Percentiles rank a stretch among this genome's conserved stretches.
These are phyloP conservation scores for Ceratoteleas bidentatus DNA, from an alignment of 1,140 invertebrate genomes.

Conservation along the genomic window DNA sequence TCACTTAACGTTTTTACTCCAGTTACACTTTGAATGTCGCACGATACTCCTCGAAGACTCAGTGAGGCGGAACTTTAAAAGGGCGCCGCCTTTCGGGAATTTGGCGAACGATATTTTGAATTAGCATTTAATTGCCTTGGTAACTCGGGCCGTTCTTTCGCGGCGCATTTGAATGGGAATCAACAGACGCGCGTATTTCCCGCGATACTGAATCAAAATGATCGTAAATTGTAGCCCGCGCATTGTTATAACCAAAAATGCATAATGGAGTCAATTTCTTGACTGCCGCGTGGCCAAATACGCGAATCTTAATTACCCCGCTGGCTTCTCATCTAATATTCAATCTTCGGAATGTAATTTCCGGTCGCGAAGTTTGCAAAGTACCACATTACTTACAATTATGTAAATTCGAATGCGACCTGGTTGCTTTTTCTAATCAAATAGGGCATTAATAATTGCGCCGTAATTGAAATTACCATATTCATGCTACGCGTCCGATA, in stretches of 20 bases:
- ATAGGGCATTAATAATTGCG: slow-evolving; percentile 51
- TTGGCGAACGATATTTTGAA: too few species aligned
- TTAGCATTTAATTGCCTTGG: too few species aligned
- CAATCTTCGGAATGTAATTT: slow-evolving; percentile 54
- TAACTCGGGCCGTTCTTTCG: too few species aligned
- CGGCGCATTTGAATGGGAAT: too few species aligned
- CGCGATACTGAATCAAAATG: too few species aligned
- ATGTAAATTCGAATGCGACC: slow-evolving; percentile 42
- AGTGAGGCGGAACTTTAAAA: too few species aligned
- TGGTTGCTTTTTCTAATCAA: slow-evolving; percentile 54
- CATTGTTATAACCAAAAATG: neutral
- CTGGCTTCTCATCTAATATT: slow-evolving; percentile 41
- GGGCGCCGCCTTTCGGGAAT: too few species aligned
- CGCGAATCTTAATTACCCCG: slow-evolving; percentile 32
- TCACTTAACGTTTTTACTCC: too few species aligned
- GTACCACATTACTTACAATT: slow-evolving; percentile 56
- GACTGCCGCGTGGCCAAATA: slow-evolving; percentile 18
- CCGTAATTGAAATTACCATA: slow-evolving; percentile 56
- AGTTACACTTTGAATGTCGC: too few species aligned
- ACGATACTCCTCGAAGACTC: too few species aligned
- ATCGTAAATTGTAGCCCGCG: neutral
- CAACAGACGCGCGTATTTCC: too few species aligned
- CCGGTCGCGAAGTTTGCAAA: slow-evolving; percentile 40
- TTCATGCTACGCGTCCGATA: slow-evolving; percentile 51
- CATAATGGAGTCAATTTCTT: slow-evolving; percentile 1